These are phyloP conservation scores for Narcine bancroftii DNA, from an alignment of 2,113 vertebrate species.

Conservation along the genomic window DNA sequence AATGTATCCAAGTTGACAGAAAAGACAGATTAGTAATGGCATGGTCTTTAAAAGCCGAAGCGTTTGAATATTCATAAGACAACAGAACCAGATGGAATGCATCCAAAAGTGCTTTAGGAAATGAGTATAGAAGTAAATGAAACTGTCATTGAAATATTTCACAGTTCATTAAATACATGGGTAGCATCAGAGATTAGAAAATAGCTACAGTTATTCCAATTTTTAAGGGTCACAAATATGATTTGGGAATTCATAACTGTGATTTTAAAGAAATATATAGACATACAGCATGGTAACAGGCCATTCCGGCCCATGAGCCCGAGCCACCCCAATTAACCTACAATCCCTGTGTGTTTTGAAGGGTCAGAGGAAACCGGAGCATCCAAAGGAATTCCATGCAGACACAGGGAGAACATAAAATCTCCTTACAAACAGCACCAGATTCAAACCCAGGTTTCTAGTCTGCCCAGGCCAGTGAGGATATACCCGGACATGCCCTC, in stretches of 20 bases:
- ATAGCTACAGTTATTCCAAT: conserved; percentile 25
- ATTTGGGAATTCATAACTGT: conserved; percentile 11
- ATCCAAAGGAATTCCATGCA: too few relatives aligned
- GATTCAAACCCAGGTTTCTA: too few relatives aligned
- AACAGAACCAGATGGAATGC: conserved; percentile 37
- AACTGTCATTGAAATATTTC: conserved; percentile 18
- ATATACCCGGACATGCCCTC: too few relatives aligned
- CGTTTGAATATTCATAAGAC: conserved; percentile 35
- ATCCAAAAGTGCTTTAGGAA: conserved; percentile 36
- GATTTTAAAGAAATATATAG: too few relatives aligned
- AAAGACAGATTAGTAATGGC: conserved; percentile 27
- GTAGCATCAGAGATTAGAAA: conserved; percentile 21
- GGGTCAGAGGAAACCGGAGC: too few relatives aligned
- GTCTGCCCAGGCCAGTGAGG: too few relatives aligned
- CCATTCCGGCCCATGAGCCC: too few relatives aligned
- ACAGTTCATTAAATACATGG: conserved; percentile 25
- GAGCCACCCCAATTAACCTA: too few relatives aligned
- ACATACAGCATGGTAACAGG: too few relatives aligned
- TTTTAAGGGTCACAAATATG: conserved; percentile 28
- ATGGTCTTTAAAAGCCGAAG: conserved; percentile 5
- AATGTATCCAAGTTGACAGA: neutral
- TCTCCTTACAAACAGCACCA: too few relatives aligned
- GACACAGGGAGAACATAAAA: too few relatives aligned
- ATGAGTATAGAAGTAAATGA: conserved; percentile 7
- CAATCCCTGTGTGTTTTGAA: too few relatives aligned